These are phyloP conservation scores for Pseudorasbora parva DNA, from an alignment of 2,113 vertebrate species.

Conservation along the genomic window DNA sequence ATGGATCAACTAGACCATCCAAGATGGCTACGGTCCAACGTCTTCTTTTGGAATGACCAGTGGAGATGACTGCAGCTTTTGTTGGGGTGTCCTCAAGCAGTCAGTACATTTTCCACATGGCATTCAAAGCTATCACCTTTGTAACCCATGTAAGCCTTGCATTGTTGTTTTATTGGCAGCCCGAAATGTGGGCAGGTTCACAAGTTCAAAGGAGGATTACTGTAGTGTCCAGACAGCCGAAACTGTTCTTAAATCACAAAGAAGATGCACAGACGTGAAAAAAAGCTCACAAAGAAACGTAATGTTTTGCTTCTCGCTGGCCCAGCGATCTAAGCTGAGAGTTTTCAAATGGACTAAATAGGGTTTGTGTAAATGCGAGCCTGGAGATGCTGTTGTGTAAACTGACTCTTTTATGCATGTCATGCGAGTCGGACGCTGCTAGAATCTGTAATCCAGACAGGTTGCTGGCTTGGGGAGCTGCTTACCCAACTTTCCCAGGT, in stretches of 20 bases:
- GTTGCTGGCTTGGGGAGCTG: background rate
- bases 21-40: constrained; percentile 54
- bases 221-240: constrained; percentile 37
- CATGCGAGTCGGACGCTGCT: background rate
- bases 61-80: constrained; percentile 43
- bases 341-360: constrained; percentile 27
- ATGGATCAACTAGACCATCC: constrained; percentile 60
- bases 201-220: constrained; percentile 37
- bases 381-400: background rate
- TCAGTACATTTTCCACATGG: constrained; percentile 24
- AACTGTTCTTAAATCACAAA: constrained; percentile 44
- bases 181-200: constrained; percentile 41
- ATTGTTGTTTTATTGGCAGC: constrained; percentile 42
- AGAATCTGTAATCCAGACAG: background rate
- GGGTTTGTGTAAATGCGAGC: constrained; percentile 19
- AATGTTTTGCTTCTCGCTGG: constrained; percentile 19
- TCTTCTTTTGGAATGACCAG: constrained; percentile 44
- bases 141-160: constrained; percentile 34
- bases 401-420: constrained; percentile 23
- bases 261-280: background rate
- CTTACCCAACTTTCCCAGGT: constrained; percentile 87
- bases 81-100: constrained; percentile 35
- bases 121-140: constrained; percentile 39
- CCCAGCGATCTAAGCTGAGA: constrained; percentile 18
- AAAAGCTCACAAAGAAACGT: constrained; percentile 13